phyloP scores from a whole-genome alignment of 1,140 invertebrate species.

The Calliphora vicina region DNA sequence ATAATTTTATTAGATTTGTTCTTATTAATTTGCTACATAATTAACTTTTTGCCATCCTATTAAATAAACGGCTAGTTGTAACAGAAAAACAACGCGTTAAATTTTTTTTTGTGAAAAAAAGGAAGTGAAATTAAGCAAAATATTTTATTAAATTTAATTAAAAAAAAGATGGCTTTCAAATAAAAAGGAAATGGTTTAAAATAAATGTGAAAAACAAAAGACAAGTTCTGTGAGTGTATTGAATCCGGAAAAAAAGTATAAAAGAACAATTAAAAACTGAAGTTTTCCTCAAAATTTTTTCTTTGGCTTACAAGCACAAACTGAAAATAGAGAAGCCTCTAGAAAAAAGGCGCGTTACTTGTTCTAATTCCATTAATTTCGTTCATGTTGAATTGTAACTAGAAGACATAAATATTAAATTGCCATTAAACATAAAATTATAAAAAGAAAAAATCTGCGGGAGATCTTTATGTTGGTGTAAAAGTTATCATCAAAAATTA shows the following conservation, averaged over 20 bases:
- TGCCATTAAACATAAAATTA: neutral
- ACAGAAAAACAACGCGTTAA: neutral
- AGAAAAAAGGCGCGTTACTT: conserved; percentile 14
- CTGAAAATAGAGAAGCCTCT: neutral
- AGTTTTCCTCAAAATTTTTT: neutral
- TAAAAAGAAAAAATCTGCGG: neutral
- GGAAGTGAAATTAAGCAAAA: neutral
- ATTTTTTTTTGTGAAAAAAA: neutral
- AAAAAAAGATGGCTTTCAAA: neutral
- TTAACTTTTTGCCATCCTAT: too few species aligned
- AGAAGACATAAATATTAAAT: neutral
- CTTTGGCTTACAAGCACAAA: too few species aligned
- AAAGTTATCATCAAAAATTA: neutral
- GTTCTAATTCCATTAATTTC: neutral
- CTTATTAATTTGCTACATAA: too few species aligned
- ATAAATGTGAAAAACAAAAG: neutral
- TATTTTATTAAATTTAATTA: neutral
- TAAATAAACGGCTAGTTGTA: too few species aligned
- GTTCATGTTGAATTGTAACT: neutral
- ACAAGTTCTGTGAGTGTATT: too few species aligned
- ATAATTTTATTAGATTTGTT: too few species aligned
- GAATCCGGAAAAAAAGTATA: neutral
- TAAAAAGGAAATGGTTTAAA: too few species aligned
- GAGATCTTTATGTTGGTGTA: neutral
- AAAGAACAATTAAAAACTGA: neutral